Base-by-base conservation (phyloP, 2,888 invertebrate genomes). In the Eucriotettix oculatus region DNA sequence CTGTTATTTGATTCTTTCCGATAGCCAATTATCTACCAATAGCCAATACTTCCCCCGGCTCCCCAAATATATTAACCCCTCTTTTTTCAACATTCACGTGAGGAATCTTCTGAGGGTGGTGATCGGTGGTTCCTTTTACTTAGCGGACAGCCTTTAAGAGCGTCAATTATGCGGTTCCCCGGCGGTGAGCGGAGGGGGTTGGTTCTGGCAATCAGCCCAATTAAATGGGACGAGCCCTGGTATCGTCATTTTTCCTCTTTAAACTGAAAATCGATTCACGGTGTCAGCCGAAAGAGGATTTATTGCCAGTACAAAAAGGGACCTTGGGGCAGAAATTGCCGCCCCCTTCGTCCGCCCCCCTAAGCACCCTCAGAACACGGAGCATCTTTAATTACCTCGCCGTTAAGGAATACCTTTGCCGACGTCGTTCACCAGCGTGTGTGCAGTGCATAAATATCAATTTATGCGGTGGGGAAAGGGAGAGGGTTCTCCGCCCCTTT, bases 1-100 rank as follows among this genome's bases (percentile, higher is more conserved):
- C 62, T 62, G 57, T 60, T 60, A 62, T 60, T 60, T 62, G 42
- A 59, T 56, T 56, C 56, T 42, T 58, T 14, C 61, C 61, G 56
- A 61, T 59, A 61, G 16, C 61, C 59, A 61, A 61, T 61, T 61
- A 61, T 52, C 56, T 44, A 43, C 16, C 56, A 56, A 56, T 56
- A 43, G 53, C 60, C 59, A 59, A 59, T 59, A 59, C 17, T 55
- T 54, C 59, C 29, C 55, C n/a, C n/a, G n/a, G 12, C n/a, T n/a
- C 48, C 48, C 48, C 48, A 48, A 12, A 48, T 14, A 48, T 48
- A 48, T 48, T 14, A 14, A 14, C 12, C 48, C n/a, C 48, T 48
- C 48, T 48, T 48, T 48, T 48, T n/a, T n/a, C 12, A n/a, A 48
- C 48, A 48, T 14, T n/a, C 48, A 12, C n/a, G 48, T n/a, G 48